A percentile compares a stretch with the other conserved stretches of the same genome.
phyloP scores from a whole-genome alignment of 2,113 vertebrate species.

The Dasyornis broadbenti region DNA sequence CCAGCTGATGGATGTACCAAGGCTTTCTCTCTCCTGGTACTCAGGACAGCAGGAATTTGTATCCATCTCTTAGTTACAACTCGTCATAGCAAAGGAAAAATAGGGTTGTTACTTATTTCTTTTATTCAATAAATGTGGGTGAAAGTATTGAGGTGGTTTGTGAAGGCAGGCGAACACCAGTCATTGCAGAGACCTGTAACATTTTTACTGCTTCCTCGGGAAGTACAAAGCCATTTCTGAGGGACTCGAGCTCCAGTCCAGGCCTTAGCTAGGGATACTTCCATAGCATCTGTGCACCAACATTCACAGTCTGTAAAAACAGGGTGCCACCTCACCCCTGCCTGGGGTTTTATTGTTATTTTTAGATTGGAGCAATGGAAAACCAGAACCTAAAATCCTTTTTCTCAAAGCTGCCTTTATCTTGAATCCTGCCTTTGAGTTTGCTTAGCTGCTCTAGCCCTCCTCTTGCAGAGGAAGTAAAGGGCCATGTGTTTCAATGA shows the following conservation, averaged over 20 bases:
- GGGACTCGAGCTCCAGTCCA: neutral
- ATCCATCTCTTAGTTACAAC: neutral
- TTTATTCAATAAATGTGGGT: neutral
- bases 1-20: accelerated
- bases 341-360: neutral
- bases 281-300: neutral
- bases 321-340: neutral
- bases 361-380: neutral
- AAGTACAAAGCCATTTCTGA: neutral
- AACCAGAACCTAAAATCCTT: neutral
- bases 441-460: neutral
- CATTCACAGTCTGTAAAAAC: accelerated
- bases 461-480: neutral
- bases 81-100: neutral
- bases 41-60: neutral
- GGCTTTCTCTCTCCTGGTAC: neutral
- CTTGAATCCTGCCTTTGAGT: neutral
- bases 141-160: neutral
- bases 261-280: neutral
- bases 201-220: neutral
- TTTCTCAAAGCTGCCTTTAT: neutral
- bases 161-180: neutral
- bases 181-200: neutral
- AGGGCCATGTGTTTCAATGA: neutral
- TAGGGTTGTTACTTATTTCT: neutral